Evolutionary conservation across 2,797 vertebrate genomes (phyloP).

Genomic region (Cynopterus sphinx): DNA sequence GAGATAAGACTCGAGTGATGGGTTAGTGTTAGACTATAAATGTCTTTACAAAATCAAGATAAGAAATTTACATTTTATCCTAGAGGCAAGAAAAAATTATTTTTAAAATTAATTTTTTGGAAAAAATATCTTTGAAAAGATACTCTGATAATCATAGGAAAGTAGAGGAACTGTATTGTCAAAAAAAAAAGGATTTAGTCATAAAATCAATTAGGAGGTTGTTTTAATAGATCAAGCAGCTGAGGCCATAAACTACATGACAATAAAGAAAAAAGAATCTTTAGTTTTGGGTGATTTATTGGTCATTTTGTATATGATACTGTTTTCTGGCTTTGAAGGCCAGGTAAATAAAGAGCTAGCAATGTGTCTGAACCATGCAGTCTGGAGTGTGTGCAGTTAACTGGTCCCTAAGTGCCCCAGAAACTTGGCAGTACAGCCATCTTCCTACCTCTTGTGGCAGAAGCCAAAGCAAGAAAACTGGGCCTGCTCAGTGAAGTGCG

Average conservation of each 20-base stretch:
- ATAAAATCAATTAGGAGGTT: background rate
- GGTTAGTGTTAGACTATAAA: background rate
- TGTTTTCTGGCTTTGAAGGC: background rate
- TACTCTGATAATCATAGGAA: background rate
- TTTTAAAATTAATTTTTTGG: background rate
- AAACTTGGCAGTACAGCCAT: background rate
- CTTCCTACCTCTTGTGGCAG: background rate
- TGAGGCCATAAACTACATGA: background rate
- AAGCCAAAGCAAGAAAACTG: background rate
- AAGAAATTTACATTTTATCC: background rate
- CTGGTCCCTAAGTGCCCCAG: too few species aligned
- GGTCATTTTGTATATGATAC: too few species aligned
- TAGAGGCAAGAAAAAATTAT: background rate
- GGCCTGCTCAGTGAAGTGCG: background rate
- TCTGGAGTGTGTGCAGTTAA: background rate
- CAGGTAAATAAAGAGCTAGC: background rate
- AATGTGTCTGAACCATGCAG: background rate
- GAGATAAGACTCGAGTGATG: background rate
- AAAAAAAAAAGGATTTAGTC: background rate
- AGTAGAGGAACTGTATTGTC: background rate
- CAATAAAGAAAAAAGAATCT: background rate
- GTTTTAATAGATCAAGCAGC: background rate
- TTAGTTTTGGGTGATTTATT: background rate
- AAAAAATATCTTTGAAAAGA: background rate
- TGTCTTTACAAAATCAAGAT: background rate